phyloP scores from a whole-genome alignment of 2,888 invertebrate genomes.

The Sarcophaga rosellei region DNA sequence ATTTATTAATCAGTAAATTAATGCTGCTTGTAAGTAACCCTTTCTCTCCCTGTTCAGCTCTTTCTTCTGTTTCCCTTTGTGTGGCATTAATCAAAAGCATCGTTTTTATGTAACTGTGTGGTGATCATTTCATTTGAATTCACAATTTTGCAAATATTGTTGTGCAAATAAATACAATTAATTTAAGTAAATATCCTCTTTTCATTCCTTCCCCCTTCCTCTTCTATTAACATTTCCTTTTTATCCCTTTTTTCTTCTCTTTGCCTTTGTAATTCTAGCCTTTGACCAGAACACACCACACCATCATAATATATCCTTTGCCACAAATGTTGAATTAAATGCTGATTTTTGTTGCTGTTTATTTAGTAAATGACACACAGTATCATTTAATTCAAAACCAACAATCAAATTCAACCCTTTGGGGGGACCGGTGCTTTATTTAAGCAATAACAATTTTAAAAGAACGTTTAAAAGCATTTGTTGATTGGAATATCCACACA shows the following conservation, averaged over 20 bases:
- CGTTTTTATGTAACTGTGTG: constrained; percentile 17
- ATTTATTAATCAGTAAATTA: constrained; percentile 35
- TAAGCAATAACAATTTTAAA: not conserved
- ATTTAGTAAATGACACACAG: constrained; percentile 68
- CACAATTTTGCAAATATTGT: constrained; percentile 64
- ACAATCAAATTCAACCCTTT: constrained; percentile 59
- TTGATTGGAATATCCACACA: no score
- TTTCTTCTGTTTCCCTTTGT: not conserved
- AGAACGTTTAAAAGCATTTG: no score
- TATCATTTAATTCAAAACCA: constrained; percentile 61
- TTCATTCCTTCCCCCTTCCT: constrained; percentile 1
- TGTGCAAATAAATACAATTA: constrained; percentile 71
- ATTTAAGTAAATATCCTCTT: constrained; percentile 69
- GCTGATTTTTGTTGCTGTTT: constrained; percentile 45
- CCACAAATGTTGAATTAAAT: constrained; percentile 62
- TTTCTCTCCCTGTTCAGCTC: constrained; percentile 9
- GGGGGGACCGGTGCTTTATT: not conserved
- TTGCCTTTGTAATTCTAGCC: not conserved
- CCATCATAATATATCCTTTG: constrained; percentile 46
- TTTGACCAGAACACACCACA: not conserved
- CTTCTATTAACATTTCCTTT: not conserved
- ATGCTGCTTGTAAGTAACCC: constrained; percentile 25
- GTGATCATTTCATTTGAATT: constrained; percentile 59
- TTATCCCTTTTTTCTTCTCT: not conserved
- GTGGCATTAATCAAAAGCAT: not conserved